phyloP scores from a whole-genome alignment of 2,888 invertebrate genomes.

The Poecilobothrus nobilitatus region DNA sequence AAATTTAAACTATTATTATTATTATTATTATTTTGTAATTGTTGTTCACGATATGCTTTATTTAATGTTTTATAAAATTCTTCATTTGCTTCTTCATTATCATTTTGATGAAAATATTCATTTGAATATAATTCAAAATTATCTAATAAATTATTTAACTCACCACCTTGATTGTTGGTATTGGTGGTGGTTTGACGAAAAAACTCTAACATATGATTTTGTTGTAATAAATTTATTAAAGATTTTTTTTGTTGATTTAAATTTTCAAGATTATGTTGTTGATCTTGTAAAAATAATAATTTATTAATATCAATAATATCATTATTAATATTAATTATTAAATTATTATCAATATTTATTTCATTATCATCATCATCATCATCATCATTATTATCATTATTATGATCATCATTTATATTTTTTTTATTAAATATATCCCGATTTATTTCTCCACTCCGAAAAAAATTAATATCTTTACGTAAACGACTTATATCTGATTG shows the following conservation, averaged over 20 bases:
- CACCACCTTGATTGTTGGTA: slow-evolving; percentile 29
- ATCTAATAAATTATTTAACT: slow-evolving; percentile 28
- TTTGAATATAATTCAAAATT: background rate
- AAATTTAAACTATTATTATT: slow-evolving; percentile 19
- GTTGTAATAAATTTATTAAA: background rate
- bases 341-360: slow-evolving; percentile 23
- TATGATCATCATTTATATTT: background rate
- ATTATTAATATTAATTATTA: too few species aligned
- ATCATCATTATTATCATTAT: background rate
- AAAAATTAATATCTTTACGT: slow-evolving; percentile 29
- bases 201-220: slow-evolving; percentile 29
- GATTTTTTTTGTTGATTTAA: background rate
- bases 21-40: slow-evolving; percentile 11
- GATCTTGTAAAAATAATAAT: background rate
- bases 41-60: slow-evolving; percentile 67
- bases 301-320: too few species aligned
- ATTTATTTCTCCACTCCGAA: slow-evolving; percentile 30
- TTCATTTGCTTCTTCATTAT: slow-evolving; percentile 65
- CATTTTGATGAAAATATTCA: background rate
- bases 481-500: slow-evolving; percentile 16
- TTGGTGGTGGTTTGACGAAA: slow-evolving; percentile 37
- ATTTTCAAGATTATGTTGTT: background rate
- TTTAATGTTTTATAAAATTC: slow-evolving; percentile 82
- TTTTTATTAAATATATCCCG: slow-evolving; percentile 22
- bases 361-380: slow-evolving; percentile 18